Percentiles rank a stretch among this genome's conserved stretches.
These are phyloP conservation scores for Aelia acuminata DNA, from an alignment of 2,888 invertebrate species.

Conservation along the genomic window DNA sequence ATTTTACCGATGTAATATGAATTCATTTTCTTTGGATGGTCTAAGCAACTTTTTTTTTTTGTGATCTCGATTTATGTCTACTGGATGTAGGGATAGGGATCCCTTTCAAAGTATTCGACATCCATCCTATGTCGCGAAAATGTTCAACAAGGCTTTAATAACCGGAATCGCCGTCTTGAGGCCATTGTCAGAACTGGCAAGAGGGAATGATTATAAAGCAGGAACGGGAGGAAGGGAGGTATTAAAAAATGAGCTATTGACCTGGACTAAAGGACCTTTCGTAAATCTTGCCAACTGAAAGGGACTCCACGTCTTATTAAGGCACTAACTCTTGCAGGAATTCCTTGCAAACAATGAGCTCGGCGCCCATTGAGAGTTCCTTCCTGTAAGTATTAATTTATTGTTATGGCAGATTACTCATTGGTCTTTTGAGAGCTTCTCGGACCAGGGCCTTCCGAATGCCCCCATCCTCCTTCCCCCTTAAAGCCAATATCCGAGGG, in stretches of 20 bases:
- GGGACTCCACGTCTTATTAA: slow-evolving; percentile 26
- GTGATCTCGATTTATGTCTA: too few relatives aligned
- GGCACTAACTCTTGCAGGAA: slow-evolving; percentile 39
- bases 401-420: slow-evolving; percentile 38
- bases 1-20: too few relatives aligned
- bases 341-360: slow-evolving; percentile 35
- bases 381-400: slow-evolving; percentile 44
- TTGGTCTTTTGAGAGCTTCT: slow-evolving; percentile 46
- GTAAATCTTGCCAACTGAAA: slow-evolving; percentile 37
- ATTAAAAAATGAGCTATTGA: slow-evolving; percentile 40
- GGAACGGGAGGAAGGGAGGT: background rate
- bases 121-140: background rate
- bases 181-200: background rate
- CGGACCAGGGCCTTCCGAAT: slow-evolving; percentile 24
- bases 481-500: slow-evolving; percentile 37
- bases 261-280: background rate
- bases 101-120: too few relatives aligned
- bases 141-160: slow-evolving; percentile 1
- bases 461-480: background rate
- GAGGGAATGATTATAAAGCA: slow-evolving; percentile 49
- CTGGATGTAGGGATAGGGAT: too few relatives aligned
- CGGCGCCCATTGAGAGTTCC: background rate
- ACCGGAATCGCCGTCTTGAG: background rate
- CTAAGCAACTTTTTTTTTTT: too few relatives aligned
- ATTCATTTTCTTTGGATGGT: too few relatives aligned